Evolutionary conservation across 2,797 vertebrate genomes (phyloP), one percentile per base, ranked within the genome.

Genomic region (Poecilia velifera): DNA sequence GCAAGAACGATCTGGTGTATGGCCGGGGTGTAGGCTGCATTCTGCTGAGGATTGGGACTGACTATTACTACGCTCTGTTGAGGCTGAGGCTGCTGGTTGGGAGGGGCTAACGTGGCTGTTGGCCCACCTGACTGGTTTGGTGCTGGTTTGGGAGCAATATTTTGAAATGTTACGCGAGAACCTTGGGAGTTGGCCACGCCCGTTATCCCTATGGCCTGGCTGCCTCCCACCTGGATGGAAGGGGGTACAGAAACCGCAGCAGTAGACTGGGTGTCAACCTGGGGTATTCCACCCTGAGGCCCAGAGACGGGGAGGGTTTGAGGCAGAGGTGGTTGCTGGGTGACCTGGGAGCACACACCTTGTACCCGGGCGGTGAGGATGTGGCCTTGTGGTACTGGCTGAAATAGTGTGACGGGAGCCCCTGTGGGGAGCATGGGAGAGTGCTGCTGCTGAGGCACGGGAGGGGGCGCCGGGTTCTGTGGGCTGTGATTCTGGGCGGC

Each of bases 1-100:
- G 98, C 92, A 79, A 99, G 97, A 91, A 99, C 97, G 31, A 99
- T 99, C 93, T 99, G 98, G 94, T 99, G 98, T 91, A 99, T 98
- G 93, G 98, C 98, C 80, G 98, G 98, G 94, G 96, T 91, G 4
- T 97, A 99, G 0, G 96, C 93, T 2, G 97, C 96, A 94, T 93
- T 98, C 94, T 97, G 97, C 88, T 98, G 98, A 84, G 97, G 94
- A 90, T 95, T 96, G 79, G 97, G 96, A 83, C 97, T 96, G 76
- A 99, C 97, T 31, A 99, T 98, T 72, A 99, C 97, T 71, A 99
- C 96, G 20, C 98, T 98, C 92, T 98, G 90, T 66, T 66, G 62
- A 66, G 62, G 31, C 34, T 93, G 94, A 75, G 90, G 87, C 89
- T 92, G 94, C 87, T 94, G 94, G 92, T 83, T 92, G 80, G 91